These are phyloP conservation scores for Cotesia glomerata DNA, from an alignment of 1,140 invertebrate species.

Conservation along the genomic window DNA sequence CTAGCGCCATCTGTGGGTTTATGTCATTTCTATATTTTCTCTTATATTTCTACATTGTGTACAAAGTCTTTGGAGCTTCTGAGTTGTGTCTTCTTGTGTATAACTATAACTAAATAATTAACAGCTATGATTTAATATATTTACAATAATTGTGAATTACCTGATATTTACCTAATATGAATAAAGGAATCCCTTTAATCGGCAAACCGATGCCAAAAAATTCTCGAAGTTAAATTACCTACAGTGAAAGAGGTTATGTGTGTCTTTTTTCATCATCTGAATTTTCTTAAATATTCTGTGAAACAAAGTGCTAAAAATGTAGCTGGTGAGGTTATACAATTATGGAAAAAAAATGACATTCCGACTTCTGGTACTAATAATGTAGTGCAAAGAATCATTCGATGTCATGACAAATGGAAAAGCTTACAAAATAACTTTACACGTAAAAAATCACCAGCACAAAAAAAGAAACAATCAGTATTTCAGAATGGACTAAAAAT, in stretches of 20 bases:
- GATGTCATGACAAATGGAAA: constrained; percentile 6
- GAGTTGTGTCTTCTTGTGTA: too few species aligned
- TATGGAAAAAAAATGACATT: constrained; percentile 13
- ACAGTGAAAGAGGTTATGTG: constrained; percentile 23
- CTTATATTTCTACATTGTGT: too few species aligned
- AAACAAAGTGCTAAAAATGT: constrained; percentile 22
- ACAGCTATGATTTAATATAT: background rate
- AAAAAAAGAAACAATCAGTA: background rate
- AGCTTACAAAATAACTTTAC: constrained; percentile 12
- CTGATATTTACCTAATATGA: too few species aligned
- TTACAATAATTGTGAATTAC: too few species aligned
- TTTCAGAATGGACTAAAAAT: constrained; percentile 5
- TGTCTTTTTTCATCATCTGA: constrained; percentile 17
- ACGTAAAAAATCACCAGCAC: constrained; percentile 6
- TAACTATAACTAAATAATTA: too few species aligned
- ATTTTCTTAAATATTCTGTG: constrained; percentile 11
- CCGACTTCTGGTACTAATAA: constrained; percentile 2
- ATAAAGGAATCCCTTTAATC: too few species aligned
- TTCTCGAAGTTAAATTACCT: background rate
- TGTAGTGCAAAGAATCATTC: constrained; percentile 6
- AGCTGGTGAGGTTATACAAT: background rate
- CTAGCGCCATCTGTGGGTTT: too few species aligned
- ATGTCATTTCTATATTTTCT: too few species aligned
- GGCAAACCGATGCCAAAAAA: too few species aligned
- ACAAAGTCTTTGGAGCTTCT: too few species aligned